Percentiles rank a stretch among this genome's conserved stretches.
phyloP scores from a whole-genome alignment of 2,888 invertebrate genomes.

The Artemia sinica region DNA sequence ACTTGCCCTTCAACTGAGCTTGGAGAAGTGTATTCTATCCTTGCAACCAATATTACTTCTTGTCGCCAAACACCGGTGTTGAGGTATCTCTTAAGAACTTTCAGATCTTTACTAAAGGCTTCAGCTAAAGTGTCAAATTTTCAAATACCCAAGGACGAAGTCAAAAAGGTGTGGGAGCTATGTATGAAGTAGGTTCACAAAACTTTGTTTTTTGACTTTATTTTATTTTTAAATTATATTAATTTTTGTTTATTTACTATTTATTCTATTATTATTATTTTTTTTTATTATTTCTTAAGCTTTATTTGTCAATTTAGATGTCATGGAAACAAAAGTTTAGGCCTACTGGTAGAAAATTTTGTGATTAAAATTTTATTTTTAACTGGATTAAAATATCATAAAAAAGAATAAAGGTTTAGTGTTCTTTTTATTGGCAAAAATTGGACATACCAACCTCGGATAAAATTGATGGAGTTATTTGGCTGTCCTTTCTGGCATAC shows the following conservation, averaged over 20 bases:
- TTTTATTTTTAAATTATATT: background rate
- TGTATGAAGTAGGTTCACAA: background rate
- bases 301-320: background rate
- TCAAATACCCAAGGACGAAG: background rate
- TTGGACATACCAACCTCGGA: too few relatives aligned
- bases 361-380: background rate
- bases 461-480: too few relatives aligned
- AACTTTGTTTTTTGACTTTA: background rate
- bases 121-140: background rate
- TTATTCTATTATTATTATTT: background rate
- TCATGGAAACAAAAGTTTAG: background rate
- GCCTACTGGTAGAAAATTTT: background rate
- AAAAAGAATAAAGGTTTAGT: too few relatives aligned
- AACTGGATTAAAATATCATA: too few relatives aligned
- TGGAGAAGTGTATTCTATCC: background rate
- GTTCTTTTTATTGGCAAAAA: too few relatives aligned
- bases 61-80: background rate
- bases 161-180: slow-evolving; percentile 3
- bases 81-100: background rate
- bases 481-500: too few relatives aligned
- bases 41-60: background rate
- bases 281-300: background rate
- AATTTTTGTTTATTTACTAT: background rate
- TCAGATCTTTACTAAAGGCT: background rate
- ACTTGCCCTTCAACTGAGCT: background rate